Conservation (phyloP, 30 jellyfish, hydroid and myxozoan species). For the Catostylus mosaicus region DNA sequence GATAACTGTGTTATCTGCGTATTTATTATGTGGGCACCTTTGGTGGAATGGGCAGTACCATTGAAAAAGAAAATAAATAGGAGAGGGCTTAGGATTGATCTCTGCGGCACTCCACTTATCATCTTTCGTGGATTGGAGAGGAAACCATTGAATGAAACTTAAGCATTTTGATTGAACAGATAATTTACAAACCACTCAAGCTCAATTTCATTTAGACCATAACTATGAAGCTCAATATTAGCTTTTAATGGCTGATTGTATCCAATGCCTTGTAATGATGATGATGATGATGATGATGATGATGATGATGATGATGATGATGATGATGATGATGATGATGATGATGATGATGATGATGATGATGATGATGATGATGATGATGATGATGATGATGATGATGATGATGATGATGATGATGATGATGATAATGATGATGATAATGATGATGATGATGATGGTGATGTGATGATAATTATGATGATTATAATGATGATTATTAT, state of each 20-base stretch:
- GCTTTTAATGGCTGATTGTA: slow-evolving; percentile 42
- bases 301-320: no score
- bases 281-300: no score
- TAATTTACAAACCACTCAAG: slow-evolving; percentile 33
- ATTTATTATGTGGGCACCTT: slow-evolving; percentile 41
- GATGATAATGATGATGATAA: no score
- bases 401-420: no score
- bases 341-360: no score
- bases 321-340: no score
- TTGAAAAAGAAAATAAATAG: slow-evolving; percentile 26
- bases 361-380: no score
- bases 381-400: no score
- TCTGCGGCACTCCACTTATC: slow-evolving; percentile 61
- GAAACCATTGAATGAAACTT: slow-evolving; percentile 22
- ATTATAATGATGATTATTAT: no score
- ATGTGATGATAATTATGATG: no score
- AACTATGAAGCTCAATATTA: slow-evolving; percentile 51
- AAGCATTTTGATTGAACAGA: slow-evolving; percentile 10
- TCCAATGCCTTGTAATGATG: slow-evolving; percentile 64
- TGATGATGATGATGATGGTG: no score
- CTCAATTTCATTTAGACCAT: slow-evolving; percentile 49
- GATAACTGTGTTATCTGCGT: slow-evolving; percentile 74
- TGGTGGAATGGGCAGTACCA: slow-evolving; percentile 37
- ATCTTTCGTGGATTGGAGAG: slow-evolving; percentile 62
- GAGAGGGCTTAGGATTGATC: slow-evolving; percentile 67